Evolutionary conservation across 2,113 vertebrate genomes (phyloP).

Genomic region (Anolis carolinensis): DNA sequence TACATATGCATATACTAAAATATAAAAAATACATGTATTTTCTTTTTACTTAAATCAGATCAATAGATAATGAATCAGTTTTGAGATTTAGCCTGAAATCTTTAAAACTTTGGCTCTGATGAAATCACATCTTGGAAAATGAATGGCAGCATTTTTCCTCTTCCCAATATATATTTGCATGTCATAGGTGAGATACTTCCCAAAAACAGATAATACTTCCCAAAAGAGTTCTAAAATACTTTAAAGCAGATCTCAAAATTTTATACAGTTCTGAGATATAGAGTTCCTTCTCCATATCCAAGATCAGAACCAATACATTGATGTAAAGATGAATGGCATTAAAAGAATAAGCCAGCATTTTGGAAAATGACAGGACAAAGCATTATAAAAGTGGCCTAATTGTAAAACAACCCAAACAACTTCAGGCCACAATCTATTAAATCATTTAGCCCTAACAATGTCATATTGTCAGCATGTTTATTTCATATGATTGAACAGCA

Average conservation of each 20-base stretch:
- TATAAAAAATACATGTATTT: neutral
- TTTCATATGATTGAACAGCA: neutral
- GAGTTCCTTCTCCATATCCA: too few species aligned
- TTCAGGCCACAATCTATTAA: neutral
- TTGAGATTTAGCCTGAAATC: neutral
- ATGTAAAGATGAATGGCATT: too few species aligned
- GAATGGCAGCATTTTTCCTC: neutral
- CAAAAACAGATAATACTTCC: neutral
- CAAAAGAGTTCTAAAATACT: too few species aligned
- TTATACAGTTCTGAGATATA: too few species aligned
- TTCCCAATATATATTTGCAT: neutral
- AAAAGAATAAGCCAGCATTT: too few species aligned
- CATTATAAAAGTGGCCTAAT: too few species aligned
- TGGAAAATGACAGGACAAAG: too few species aligned
- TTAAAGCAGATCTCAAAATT: too few species aligned
- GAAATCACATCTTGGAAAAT: neutral
- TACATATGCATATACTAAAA: neutral
- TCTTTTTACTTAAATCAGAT: neutral
- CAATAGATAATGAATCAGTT: neutral
- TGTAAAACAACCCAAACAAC: too few species aligned
- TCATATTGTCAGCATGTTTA: neutral
- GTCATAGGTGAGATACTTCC: neutral
- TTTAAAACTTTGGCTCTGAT: neutral
- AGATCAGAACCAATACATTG: too few species aligned
- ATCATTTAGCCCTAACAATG: neutral